phyloP scores from a whole-genome alignment of 2,888 invertebrate species.

The Stegophylla sp. region DNA sequence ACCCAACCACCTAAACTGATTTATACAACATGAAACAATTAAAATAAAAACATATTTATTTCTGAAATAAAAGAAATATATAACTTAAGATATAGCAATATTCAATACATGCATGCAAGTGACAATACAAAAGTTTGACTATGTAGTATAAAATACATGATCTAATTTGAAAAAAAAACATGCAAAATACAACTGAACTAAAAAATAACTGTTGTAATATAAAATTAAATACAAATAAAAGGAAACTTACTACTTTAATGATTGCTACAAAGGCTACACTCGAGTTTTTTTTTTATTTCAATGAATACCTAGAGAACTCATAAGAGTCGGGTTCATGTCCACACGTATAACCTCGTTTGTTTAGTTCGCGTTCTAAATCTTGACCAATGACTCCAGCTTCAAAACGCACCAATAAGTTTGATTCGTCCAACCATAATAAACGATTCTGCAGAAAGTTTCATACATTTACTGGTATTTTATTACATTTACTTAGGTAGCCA shows the following conservation, averaged over 20 bases:
- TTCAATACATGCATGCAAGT: slow-evolving; percentile 1
- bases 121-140: neutral
- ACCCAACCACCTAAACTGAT: slow-evolving; percentile 93
- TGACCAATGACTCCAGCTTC: slow-evolving; percentile 94
- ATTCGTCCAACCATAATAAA: slow-evolving; percentile 89
- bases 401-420: slow-evolving; percentile 80
- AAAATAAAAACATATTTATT: too few relatives aligned
- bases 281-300: slow-evolving; percentile 44
- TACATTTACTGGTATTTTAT: slow-evolving; percentile 1
- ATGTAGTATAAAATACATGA: neutral
- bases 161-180: neutral
- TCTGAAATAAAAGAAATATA: neutral
- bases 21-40: slow-evolving; percentile 12
- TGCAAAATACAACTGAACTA: neutral
- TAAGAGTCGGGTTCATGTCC: slow-evolving; percentile 99
- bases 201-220: slow-evolving; percentile 10
- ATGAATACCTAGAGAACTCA: slow-evolving; percentile 81
- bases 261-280: slow-evolving; percentile 45
- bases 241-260: slow-evolving; percentile 44
- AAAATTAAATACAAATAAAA: slow-evolving; percentile 55
- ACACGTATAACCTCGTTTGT: slow-evolving; percentile 79
- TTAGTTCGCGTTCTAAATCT: slow-evolving; percentile 86
- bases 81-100: neutral
- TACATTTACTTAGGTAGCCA: neutral
- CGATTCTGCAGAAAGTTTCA: slow-evolving; percentile 70